These are phyloP conservation scores for Galeopsomyia nigrocyanea DNA, from an alignment of 2,888 invertebrate genomes.

Conservation along the genomic window DNA sequence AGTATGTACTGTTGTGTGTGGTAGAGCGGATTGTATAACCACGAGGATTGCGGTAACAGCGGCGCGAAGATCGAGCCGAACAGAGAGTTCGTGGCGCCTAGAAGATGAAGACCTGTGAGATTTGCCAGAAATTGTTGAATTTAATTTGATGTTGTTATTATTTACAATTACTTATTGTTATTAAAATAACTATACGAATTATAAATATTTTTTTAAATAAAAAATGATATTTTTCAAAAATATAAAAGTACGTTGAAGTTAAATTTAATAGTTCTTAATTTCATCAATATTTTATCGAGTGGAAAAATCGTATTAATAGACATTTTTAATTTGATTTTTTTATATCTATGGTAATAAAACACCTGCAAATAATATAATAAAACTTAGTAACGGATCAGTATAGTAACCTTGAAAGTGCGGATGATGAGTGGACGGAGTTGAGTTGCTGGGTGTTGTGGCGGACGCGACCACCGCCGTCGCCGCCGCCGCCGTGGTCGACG, in stretches of 20 bases:
- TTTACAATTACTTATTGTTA: no score
- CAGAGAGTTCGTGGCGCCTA: constrained; percentile 64
- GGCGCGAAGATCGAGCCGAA: constrained; percentile 68
- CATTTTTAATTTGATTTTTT: not conserved
- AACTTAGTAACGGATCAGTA: not conserved
- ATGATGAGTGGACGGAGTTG: constrained; percentile 63
- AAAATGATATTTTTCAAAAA: no score
- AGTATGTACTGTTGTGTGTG: constrained; percentile 65
- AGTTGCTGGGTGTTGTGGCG: constrained; percentile 52
- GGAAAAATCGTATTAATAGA: no score
- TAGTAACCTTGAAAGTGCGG: constrained; percentile 64
- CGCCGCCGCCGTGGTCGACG: constrained; percentile 55
- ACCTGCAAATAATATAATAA: constrained; percentile 41
- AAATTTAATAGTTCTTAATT: no score
- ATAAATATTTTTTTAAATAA: no score
- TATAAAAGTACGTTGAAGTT: no score
- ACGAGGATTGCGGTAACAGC: constrained; percentile 64
- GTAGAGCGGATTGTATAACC: constrained; percentile 66
- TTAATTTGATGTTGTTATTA: no score
- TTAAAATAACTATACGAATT: no score
- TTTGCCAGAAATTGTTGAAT: constrained; percentile 9
- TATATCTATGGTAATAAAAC: constrained; percentile 24
- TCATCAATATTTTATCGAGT: no score
- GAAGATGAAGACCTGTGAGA: constrained; percentile 62
- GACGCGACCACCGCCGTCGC: constrained; percentile 58